Base-by-base conservation (phyloP, 2,888 invertebrate genomes). In the Nomada ferruginata region DNA sequence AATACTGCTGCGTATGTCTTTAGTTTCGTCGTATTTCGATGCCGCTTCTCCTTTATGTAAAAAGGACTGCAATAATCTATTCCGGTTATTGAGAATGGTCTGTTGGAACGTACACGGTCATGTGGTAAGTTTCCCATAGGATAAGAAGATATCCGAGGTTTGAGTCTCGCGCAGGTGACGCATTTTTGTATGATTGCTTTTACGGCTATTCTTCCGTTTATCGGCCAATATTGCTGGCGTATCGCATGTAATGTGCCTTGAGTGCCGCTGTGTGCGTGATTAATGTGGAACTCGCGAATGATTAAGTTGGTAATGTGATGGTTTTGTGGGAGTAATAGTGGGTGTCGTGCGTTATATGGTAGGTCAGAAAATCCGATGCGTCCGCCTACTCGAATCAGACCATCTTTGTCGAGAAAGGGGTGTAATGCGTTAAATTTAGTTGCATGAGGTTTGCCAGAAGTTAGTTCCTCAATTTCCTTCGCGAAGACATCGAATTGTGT, bases 321-420 rank as follows among this genome's bases (percentile, higher is more conserved):
- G 3, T 13, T 50, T 7, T 23, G 15, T 18, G 69, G 57, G 15
- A 69, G 9, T 23, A 57, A 2, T 23, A 59, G 15, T 15, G 52
- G 60, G n/a, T 70, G 50, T 36, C 36, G 47, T 10, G 4, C 2
- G 15, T 23, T 47, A 2, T 52, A 70, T 0, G 36, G 47, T 42
- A 57, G 2, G 3, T n/a, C 36, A 7, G 57, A 18, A 1, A 42
- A 10, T 10, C 10, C 18, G 23, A 70, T 2, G 7, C 70, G 44
- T 9, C 60, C 59, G 1, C 68, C 68, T 2, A 69, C 68, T 4
- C 68, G 36, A 57, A 69, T 57, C 0, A 69, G 15, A 2, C 60
- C 60, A 18, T 50, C 29, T 5, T 29, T 36, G 20, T 70, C 70
- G 2, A 70, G 5, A 13, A 70, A 70, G 4, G 60, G 70, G 20